Evolutionary conservation across 2,113 vertebrate species (phyloP).

Genomic region (Nycticryphes semicollaris): DNA sequence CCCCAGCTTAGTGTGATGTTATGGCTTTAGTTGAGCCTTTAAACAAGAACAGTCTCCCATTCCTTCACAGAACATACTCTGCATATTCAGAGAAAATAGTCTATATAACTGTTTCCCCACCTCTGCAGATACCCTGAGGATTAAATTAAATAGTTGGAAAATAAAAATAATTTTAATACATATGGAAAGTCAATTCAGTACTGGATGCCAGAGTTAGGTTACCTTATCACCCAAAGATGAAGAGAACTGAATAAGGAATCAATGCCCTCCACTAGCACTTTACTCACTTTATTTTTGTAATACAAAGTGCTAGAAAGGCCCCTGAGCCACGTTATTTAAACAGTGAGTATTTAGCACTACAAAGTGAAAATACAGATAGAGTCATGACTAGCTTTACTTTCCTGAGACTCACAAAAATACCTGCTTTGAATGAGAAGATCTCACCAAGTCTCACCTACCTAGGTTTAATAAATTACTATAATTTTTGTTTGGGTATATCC

Average conservation of each 20-base stretch:
- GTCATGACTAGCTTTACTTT: too few species aligned
- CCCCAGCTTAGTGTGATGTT: background rate
- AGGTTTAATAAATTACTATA: too few species aligned
- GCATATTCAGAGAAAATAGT: background rate
- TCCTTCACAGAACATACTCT: background rate
- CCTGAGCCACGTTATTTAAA: too few species aligned
- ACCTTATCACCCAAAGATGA: background rate
- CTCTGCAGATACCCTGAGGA: background rate
- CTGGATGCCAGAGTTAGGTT: background rate
- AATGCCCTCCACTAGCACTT: background rate
- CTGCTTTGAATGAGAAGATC: too few species aligned
- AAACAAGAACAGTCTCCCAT: background rate
- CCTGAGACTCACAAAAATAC: too few species aligned
- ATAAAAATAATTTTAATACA: background rate
- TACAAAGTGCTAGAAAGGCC: too few species aligned
- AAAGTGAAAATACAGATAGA: too few species aligned
- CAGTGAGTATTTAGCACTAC: too few species aligned
- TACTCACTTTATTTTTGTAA: background rate
- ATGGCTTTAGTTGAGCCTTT: background rate
- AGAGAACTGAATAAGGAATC: background rate
- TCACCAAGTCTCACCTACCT: too few species aligned
- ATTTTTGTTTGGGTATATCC: too few species aligned
- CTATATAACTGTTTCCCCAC: background rate
- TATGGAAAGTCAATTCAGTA: background rate
- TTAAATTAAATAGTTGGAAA: background rate